These are phyloP conservation scores for Orthosia cruda DNA, from an alignment of 2,888 invertebrate species.

Conservation along the genomic window DNA sequence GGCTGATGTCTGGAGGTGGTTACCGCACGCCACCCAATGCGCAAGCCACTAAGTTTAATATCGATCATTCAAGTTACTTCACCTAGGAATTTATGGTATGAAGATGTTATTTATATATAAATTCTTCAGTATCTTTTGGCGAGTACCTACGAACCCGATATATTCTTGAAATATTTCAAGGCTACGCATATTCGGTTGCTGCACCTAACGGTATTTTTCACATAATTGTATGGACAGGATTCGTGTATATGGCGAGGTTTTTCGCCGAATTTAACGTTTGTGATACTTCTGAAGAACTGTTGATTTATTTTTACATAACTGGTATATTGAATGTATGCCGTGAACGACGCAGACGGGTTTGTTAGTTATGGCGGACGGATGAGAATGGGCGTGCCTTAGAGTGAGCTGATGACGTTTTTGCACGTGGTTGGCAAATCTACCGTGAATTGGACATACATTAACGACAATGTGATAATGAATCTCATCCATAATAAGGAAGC, in stretches of 20 bases:
- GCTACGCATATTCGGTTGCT: slow-evolving; percentile 23
- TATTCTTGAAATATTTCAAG: slow-evolving; percentile 25
- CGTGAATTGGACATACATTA: not conserved
- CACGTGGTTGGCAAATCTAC: slow-evolving; percentile 18
- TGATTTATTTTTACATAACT: slow-evolving; percentile 53
- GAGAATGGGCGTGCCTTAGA: slow-evolving; percentile 10
- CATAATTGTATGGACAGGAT: slow-evolving; percentile 37
- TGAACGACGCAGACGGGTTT: slow-evolving; percentile 11
- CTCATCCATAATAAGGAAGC: not conserved
- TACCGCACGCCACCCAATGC: slow-evolving; percentile 67
- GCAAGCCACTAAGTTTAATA: slow-evolving; percentile 42
- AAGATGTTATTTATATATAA: not conserved
- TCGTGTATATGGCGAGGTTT: slow-evolving; percentile 39
- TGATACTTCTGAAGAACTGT: slow-evolving; percentile 46
- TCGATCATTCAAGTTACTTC: slow-evolving; percentile 3
- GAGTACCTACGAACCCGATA: not conserved
- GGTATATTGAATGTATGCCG: slow-evolving; percentile 30
- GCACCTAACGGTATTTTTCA: slow-evolving; percentile 53
- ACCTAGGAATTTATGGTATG: slow-evolving; percentile 27
- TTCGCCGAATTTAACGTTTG: slow-evolving; percentile 45
- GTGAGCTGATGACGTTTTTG: slow-evolving; percentile 15
- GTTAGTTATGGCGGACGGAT: slow-evolving; percentile 18
- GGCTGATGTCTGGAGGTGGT: slow-evolving; percentile 68
- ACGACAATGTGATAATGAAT: slow-evolving; percentile 23
- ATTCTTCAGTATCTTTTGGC: not conserved